Evolutionary conservation across 2,888 invertebrate species (phyloP).

Genomic region (Drosophila histrio): DNA sequence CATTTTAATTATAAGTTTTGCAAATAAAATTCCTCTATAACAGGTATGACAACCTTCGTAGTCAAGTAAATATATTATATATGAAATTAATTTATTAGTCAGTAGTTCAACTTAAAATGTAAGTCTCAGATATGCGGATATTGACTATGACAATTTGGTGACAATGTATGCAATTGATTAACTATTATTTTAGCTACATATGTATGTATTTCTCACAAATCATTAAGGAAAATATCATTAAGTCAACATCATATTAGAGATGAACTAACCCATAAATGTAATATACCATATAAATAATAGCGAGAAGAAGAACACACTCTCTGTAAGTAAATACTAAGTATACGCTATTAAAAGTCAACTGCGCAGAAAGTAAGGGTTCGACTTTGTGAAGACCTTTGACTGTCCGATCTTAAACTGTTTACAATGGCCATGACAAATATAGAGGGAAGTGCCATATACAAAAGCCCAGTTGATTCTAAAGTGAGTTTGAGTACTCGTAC

Average conservation of each 20-base stretch:
- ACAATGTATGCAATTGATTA: slow-evolving; percentile 1
- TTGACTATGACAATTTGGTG: neutral
- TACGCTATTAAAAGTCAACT: neutral
- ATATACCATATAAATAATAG: neutral
- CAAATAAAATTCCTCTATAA: slow-evolving; percentile 10
- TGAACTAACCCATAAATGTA: neutral
- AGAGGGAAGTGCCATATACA: slow-evolving; percentile 50
- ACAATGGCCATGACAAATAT: slow-evolving; percentile 62
- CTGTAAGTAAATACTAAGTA: neutral
- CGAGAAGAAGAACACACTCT: neutral
- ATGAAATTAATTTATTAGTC: neutral
- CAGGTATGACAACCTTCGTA: slow-evolving; percentile 5
- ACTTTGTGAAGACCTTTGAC: slow-evolving; percentile 58
- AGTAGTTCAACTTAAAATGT: neutral
- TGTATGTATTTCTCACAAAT: neutral
- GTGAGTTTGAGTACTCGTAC: slow-evolving; percentile 5
- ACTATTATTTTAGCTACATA: neutral
- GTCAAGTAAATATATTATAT: neutral
- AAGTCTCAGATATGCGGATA: slow-evolving; percentile 8
- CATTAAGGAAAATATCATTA: slow-evolving; percentile 2
- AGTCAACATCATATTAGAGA: neutral
- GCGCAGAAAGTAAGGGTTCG: slow-evolving; percentile 3
- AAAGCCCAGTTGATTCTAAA: slow-evolving; percentile 52
- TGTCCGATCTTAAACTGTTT: slow-evolving; percentile 59
- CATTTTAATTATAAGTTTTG: neutral